Percentiles rank a stretch among this genome's conserved stretches.
These are phyloP conservation scores for Argya squamiceps DNA, from an alignment of 2,797 vertebrate species.

Conservation along the genomic window DNA sequence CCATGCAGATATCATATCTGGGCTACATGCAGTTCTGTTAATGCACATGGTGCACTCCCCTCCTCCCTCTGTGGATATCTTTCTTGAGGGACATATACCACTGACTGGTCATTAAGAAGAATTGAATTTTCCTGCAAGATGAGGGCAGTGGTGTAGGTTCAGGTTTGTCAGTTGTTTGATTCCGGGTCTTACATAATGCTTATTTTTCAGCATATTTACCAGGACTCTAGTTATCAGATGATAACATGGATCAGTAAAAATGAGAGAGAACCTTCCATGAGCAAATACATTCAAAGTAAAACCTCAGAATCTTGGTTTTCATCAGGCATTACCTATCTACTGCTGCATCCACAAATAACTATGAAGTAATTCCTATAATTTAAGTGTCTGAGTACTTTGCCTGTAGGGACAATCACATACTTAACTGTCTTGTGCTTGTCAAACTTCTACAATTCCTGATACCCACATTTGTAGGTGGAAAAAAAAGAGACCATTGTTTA, in stretches of 20 bases:
- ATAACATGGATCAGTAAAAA: not conserved
- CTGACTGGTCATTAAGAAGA: not conserved
- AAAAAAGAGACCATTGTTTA: not conserved
- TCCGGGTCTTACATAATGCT: not conserved
- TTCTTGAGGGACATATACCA: not conserved
- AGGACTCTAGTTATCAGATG: not conserved
- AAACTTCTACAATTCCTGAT: not conserved
- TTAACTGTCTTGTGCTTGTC: not conserved
- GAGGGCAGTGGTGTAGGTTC: not conserved
- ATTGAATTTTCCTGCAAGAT: not conserved
- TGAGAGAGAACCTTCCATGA: not conserved
- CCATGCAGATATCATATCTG: not conserved
- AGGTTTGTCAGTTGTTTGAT: not conserved
- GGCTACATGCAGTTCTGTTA: not conserved
- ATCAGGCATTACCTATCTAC: not conserved
- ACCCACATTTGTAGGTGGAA: not conserved
- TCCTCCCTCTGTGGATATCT: not conserved
- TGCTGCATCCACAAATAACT: not conserved
- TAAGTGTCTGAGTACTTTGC: slow-evolving; percentile 10
- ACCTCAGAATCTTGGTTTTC: not conserved
- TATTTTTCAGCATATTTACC: not conserved
- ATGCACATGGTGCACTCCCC: rapidly evolving
- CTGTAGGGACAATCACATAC: not conserved
- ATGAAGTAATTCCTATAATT: not conserved
- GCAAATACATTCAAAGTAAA: not conserved